These are phyloP conservation scores for Enteromius mattozi DNA, from an alignment of 2,797 vertebrate genomes.

Conservation along the genomic window DNA sequence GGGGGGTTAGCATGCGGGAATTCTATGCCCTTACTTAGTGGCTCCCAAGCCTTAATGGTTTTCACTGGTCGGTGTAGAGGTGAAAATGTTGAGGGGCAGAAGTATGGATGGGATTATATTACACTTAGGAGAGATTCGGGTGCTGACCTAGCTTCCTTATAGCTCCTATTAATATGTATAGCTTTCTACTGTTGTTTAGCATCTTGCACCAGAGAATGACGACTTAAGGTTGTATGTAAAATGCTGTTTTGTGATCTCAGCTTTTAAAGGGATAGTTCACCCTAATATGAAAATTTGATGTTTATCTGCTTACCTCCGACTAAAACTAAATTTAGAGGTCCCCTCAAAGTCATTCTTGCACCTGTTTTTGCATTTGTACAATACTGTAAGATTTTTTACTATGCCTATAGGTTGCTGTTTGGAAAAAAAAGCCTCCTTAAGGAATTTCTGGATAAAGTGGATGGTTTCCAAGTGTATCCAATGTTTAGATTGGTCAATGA, in stretches of 20 bases:
- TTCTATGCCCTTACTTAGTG: slow-evolving; percentile 23
- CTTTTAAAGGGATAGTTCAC: not conserved
- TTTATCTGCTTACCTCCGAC: too few relatives aligned
- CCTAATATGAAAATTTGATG: too few relatives aligned
- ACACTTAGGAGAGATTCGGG: not conserved
- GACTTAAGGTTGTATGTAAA: not conserved
- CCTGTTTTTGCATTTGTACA: not conserved
- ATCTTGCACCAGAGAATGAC: not conserved
- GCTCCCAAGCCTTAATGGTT: slow-evolving; percentile 5
- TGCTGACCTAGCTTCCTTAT: not conserved
- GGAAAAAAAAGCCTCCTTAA: not conserved
- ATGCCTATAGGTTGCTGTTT: not conserved
- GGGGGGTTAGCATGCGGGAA: slow-evolving; percentile 17
- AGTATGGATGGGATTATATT: slow-evolving; percentile 2
- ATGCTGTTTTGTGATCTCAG: slow-evolving; percentile 6
- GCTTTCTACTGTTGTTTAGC: slow-evolving; percentile 6
- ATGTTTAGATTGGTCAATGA: not conserved
- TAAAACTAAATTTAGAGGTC: not conserved
- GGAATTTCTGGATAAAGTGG: not conserved
- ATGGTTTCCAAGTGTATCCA: not conserved
- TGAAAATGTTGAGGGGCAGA: not conserved
- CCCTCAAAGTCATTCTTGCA: not conserved
- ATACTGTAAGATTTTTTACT: not conserved
- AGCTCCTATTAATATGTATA: not conserved
- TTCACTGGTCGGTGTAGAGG: slow-evolving; percentile 14